Conservation (phyloP, 2,888 invertebrate genomes). For the Idaea dimidiata region DNA sequence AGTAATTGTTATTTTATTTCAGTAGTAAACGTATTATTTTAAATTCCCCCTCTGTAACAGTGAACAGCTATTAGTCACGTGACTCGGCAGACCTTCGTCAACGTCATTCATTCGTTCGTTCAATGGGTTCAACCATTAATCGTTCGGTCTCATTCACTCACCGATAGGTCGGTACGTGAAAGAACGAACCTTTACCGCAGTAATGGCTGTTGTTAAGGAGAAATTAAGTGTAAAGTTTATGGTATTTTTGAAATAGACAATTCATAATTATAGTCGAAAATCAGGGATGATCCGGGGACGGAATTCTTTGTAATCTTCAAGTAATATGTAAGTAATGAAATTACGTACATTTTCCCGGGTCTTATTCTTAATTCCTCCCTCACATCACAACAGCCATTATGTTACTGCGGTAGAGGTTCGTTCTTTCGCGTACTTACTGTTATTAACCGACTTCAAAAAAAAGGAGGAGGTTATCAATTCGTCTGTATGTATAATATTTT, state of each 20-base stretch:
- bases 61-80: constrained; percentile 18
- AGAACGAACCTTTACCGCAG: neutral
- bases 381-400: neutral
- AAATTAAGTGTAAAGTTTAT: neutral
- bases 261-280: too few species aligned
- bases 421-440: neutral
- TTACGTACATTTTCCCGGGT: too few species aligned
- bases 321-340: too few species aligned
- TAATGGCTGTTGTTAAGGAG: neutral
- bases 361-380: neutral
- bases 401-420: neutral
- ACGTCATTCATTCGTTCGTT: constrained; percentile 9
- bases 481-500: too few species aligned
- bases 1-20: neutral
- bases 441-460: too few species aligned
- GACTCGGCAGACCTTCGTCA: constrained; percentile 26
- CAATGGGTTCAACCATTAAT: constrained; percentile 2
- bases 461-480: too few species aligned
- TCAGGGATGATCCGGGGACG: too few species aligned
- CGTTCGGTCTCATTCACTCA: neutral
- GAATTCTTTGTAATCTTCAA: too few species aligned
- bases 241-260: too few species aligned
- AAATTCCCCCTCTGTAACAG: neutral
- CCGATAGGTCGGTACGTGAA: neutral
- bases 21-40: neutral